Evolutionary conservation across 2,888 invertebrate species (phyloP).

Genomic region (Agonum fuliginosum): DNA sequence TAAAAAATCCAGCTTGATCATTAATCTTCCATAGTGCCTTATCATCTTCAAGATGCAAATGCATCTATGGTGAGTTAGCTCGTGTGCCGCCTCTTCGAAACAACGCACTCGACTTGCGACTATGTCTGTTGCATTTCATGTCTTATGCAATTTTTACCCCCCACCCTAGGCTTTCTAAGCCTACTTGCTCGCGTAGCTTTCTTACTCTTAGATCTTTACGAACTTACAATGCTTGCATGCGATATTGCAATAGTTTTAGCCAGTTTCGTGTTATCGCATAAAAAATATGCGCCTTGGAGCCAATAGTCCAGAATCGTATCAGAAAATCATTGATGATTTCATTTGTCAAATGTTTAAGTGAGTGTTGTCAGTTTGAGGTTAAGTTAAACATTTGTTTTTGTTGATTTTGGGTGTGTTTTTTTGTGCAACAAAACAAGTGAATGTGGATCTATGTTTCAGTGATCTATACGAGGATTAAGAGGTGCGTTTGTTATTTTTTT

Average conservation of each 20-base stretch:
- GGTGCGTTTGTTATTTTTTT: slow-evolving; percentile 29
- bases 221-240: slow-evolving; percentile 52
- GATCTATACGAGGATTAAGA: not conserved
- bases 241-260: slow-evolving; percentile 49
- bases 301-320: too few species aligned
- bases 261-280: not conserved
- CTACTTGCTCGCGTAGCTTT: slow-evolving; percentile 49
- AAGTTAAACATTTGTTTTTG: slow-evolving; percentile 11
- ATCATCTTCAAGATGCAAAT: not conserved
- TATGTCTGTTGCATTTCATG: slow-evolving; percentile 59
- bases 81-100: slow-evolving; percentile 8
- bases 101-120: not conserved
- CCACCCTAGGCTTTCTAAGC: slow-evolving; percentile 58
- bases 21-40: not conserved
- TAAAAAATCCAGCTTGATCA: not conserved
- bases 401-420: not conserved
- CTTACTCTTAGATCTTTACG: slow-evolving; percentile 45
- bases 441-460: not conserved
- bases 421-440: not conserved
- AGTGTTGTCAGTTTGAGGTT: not conserved
- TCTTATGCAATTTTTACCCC: slow-evolving; percentile 59
- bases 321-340: too few species aligned
- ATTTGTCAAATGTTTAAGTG: too few species aligned
- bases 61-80: too few species aligned
- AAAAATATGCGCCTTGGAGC: slow-evolving; percentile 32